phyloP scores from a whole-genome alignment of 2,797 vertebrate genomes.

The Pagetopsis macropterus region DNA sequence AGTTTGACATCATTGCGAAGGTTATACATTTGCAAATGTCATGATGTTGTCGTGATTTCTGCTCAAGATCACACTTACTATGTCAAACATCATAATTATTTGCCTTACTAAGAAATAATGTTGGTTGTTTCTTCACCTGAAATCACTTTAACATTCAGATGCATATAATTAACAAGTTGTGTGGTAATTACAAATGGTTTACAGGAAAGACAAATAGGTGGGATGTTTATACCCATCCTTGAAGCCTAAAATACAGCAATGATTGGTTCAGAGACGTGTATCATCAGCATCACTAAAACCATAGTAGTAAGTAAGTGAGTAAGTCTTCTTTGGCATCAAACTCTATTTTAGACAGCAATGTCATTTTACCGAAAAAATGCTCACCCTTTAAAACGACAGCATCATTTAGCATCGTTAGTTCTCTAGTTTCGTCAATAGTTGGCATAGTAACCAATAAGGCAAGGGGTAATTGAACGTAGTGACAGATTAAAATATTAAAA shows the following conservation, averaged over 20 bases:
- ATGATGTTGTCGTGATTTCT: slow-evolving; percentile 29
- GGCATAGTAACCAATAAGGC: slow-evolving; percentile 11
- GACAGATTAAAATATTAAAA: slow-evolving; percentile 7
- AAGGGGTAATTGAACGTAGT: neutral
- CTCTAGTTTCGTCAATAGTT: neutral
- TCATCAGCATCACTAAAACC: neutral
- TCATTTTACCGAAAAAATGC: neutral
- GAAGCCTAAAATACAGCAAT: no score
- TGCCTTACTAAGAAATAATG: neutral
- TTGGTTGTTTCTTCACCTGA: neutral
- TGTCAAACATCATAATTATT: neutral
- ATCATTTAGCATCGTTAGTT: neutral
- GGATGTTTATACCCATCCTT: no score
- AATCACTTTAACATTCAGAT: neutral
- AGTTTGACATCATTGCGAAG: slow-evolving; percentile 20
- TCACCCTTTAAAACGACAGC: neutral
- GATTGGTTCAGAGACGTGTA: neutral
- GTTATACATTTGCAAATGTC: slow-evolving; percentile 36
- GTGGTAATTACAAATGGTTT: no score
- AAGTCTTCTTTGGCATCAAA: neutral
- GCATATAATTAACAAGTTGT: no score
- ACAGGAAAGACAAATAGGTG: no score
- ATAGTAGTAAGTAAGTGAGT: neutral
- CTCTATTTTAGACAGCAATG: neutral
- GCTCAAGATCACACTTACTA: slow-evolving; percentile 16